Conservation (phyloP, 2,797 vertebrate genomes). For the Peromyscus attwateri region DNA sequence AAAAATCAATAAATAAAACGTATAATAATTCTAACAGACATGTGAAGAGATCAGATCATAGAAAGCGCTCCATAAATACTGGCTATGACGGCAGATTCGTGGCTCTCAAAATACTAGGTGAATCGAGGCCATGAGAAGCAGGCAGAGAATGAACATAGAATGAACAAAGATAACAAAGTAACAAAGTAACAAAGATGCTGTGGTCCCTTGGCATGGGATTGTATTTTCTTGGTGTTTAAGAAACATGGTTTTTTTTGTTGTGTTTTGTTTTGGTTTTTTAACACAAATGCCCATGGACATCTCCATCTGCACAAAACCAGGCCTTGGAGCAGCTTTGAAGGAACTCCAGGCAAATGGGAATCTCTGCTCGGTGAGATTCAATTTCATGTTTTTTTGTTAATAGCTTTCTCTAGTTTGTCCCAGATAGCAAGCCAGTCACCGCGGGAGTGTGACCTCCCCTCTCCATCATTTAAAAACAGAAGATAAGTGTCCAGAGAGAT, state of each 20-base stretch:
- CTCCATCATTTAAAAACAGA: conserved; percentile 73
- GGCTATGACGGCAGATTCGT: not conserved
- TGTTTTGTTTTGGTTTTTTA: no score
- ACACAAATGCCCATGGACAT: not conserved
- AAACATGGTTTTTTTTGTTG: not conserved
- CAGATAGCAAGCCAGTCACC: conserved; percentile 73
- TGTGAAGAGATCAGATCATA: not conserved
- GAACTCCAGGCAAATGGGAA: conserved; percentile 7
- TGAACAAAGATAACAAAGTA: no score
- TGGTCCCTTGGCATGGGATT: not conserved
- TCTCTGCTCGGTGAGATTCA: conserved; percentile 56
- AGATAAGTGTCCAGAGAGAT: conserved; percentile 76
- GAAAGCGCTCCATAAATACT: not conserved
- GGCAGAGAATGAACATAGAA: no score
- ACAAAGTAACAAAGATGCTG: not conserved
- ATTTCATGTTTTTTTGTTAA: conserved; percentile 77
- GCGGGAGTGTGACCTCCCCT: conserved; percentile 61
- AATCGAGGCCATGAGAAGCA: not conserved
- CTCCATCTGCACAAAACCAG: not conserved
- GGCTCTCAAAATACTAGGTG: not conserved
- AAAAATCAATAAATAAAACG: not conserved
- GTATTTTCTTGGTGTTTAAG: not conserved
- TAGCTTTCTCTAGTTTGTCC: conserved; percentile 71
- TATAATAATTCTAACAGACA: not conserved
- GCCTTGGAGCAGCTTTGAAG: not conserved